A percentile compares a stretch with the other conserved stretches of the same genome.
phyloP scores from a whole-genome alignment of 53 echinoderm and acorn worm genomes.

The Henricia sp. region DNA sequence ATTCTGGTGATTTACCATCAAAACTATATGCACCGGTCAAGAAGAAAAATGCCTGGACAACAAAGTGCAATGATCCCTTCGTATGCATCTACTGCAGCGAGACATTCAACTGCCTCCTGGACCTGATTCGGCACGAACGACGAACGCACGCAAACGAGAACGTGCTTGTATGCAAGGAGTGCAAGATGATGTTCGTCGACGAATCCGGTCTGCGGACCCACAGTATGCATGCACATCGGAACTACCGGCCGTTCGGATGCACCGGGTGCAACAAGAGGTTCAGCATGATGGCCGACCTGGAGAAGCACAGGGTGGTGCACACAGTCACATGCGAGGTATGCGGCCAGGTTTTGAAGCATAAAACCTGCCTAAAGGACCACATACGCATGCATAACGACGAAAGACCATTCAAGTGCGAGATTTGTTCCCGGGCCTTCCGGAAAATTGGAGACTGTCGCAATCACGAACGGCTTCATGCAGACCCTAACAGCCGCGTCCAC shows the following conservation, averaged over 20 bases:
- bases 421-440: not conserved
- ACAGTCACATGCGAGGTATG: constrained; percentile 10
- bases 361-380: not conserved
- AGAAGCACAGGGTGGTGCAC: constrained; percentile 7
- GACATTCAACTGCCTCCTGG: constrained; percentile 2
- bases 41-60: constrained; percentile 40
- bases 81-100: constrained; percentile 24
- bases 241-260: not conserved
- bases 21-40: not conserved
- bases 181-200: not conserved
- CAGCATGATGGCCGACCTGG: not conserved
- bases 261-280: not conserved
- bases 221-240: not conserved
- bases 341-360: not conserved
- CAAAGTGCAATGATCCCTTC: constrained; percentile 40
- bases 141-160: constrained; percentile 42
- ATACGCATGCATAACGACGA: constrained; percentile 3
- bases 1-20: too few relatives aligned
- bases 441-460: not conserved
- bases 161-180: constrained; percentile 4
- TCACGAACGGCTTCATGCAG: not conserved
- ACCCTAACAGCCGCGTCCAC: constrained; percentile 34
- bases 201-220: not conserved
- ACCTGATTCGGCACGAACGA: constrained; percentile 24
- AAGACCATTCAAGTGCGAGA: constrained; percentile 11